Evolutionary conservation across 2,113 vertebrate genomes (phyloP).

Genomic region (Diphyllodes magnificus): DNA sequence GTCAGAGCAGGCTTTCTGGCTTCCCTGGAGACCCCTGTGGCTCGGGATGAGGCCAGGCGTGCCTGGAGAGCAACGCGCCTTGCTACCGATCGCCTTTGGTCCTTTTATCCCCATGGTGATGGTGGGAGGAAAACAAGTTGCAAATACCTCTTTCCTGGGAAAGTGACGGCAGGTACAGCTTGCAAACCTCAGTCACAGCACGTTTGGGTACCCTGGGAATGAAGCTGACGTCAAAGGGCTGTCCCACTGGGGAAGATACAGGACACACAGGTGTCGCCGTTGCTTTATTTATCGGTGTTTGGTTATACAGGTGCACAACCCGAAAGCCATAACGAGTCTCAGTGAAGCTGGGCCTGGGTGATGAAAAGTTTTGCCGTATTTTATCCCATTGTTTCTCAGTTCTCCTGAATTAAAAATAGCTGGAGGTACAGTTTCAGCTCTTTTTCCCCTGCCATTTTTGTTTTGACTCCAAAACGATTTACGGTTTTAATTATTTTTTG

Average conservation of each 20-base stretch:
- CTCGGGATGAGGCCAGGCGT: background rate
- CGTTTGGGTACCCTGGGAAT: accelerated
- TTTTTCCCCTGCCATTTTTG: background rate
- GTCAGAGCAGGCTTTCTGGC: background rate
- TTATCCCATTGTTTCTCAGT: background rate
- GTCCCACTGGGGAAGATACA: background rate
- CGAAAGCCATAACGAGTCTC: background rate
- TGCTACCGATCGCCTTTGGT: background rate
- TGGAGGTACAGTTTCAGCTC: background rate
- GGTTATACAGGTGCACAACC: background rate
- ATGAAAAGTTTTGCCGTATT: background rate
- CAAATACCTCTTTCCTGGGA: background rate
- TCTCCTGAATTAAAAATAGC: background rate
- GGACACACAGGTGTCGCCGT: background rate
- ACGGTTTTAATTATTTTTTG: background rate
- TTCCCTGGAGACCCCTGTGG: background rate
- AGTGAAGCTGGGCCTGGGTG: background rate
- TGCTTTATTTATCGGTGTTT: background rate
- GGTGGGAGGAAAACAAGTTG: background rate
- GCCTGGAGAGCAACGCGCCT: background rate
- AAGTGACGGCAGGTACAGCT: background rate
- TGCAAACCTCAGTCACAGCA: background rate
- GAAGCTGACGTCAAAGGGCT: background rate
- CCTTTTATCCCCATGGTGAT: background rate
- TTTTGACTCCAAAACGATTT: background rate